These are phyloP conservation scores for Phortica variegata DNA, from an alignment of 1,140 invertebrate genomes.

Conservation along the genomic window DNA sequence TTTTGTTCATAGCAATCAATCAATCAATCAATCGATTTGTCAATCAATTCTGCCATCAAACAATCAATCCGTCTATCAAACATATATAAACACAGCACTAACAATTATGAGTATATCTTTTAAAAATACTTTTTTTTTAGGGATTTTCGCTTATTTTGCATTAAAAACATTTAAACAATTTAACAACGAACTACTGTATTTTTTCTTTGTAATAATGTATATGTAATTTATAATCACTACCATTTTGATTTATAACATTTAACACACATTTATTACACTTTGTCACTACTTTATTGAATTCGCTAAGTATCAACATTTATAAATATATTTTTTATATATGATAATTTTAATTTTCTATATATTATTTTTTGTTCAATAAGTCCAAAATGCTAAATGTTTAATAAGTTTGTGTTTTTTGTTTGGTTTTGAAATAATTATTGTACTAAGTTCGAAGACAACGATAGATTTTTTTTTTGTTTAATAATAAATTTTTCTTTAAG, in stretches of 20 bases:
- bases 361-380: conserved; percentile 9
- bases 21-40: conserved; percentile 15
- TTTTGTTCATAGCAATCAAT: too few relatives aligned
- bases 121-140: neutral
- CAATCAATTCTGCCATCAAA: too few relatives aligned
- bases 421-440: conserved; percentile 24
- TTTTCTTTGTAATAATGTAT: too few relatives aligned
- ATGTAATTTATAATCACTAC: conserved; percentile 16
- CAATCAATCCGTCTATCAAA: conserved; percentile 22
- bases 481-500: neutral
- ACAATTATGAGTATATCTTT: conserved; percentile 23
- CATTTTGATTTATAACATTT: conserved; percentile 54
- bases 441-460: conserved; percentile 27
- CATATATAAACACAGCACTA: conserved; percentile 49
- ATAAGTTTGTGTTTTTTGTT: conserved; percentile 17
- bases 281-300: conserved; percentile 38
- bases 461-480: conserved; percentile 28
- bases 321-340: conserved; percentile 24
- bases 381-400: conserved; percentile 6
- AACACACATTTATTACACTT: conserved; percentile 13
- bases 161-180: conserved; percentile 55
- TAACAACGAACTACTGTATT: conserved; percentile 48
- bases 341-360: conserved; percentile 20
- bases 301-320: conserved; percentile 45
- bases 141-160: conserved; percentile 20